Evolutionary conservation across 2,888 invertebrate genomes (phyloP).

Genomic region (Aphelenchoides bicaudatus): DNA sequence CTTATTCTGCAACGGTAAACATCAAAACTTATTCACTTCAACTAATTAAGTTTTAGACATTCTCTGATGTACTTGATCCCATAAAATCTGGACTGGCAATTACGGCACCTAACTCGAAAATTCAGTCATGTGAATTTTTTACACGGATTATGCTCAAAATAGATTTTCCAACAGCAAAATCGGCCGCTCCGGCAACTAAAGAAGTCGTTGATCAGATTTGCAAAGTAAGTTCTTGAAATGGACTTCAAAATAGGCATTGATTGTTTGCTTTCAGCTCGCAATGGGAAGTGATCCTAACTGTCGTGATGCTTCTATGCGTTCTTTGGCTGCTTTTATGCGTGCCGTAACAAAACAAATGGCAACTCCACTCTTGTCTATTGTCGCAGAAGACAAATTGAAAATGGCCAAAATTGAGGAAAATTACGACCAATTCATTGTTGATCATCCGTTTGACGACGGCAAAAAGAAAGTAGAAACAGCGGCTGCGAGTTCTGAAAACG

Average conservation of each 20-base stretch:
- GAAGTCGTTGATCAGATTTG: conserved; percentile 17
- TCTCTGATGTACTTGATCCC: conserved; percentile 6
- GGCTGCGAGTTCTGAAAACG: neutral
- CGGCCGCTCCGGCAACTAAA: conserved; percentile 14
- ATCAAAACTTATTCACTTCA: no score
- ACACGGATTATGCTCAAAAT: conserved; percentile 15
- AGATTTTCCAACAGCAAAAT: conserved; percentile 20
- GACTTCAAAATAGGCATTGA: neutral
- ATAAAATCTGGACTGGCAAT: conserved; percentile 11
- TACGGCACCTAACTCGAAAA: conserved; percentile 8
- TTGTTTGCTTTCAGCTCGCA: conserved; percentile 9
- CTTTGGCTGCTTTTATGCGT: conserved; percentile 87
- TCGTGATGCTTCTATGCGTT: conserved; percentile 85
- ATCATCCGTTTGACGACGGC: conserved; percentile 5
- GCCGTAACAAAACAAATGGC: conserved; percentile 78
- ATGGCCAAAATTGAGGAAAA: conserved; percentile 30
- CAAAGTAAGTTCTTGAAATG: conserved; percentile 2
- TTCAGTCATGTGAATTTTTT: conserved; percentile 14
- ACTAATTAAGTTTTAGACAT: neutral
- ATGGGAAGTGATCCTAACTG: conserved; percentile 76
- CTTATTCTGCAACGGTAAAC: conserved; percentile 21
- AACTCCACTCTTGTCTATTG: conserved; percentile 14
- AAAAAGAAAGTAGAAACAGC: neutral
- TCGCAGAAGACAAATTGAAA: conserved; percentile 44
- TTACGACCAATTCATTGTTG: conserved; percentile 12